Percentiles rank a stretch among this genome's conserved stretches.
These are phyloP conservation scores for Pituophis catenifer DNA, from an alignment of 2,113 vertebrate genomes.

Conservation along the genomic window DNA sequence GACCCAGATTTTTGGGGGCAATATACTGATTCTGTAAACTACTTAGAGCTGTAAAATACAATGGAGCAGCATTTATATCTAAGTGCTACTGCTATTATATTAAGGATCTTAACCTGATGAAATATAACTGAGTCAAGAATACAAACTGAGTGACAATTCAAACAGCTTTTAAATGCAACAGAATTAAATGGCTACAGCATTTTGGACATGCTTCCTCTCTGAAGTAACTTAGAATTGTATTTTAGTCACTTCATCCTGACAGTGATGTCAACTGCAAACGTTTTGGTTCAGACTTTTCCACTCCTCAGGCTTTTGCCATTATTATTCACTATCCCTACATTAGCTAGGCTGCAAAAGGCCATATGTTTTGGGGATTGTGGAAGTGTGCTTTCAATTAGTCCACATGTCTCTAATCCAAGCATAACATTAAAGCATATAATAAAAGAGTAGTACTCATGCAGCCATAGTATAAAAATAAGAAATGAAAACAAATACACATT, in stretches of 20 bases:
- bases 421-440: constrained; percentile 14
- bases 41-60: background rate
- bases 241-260: constrained; percentile 11
- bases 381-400: constrained; percentile 44
- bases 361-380: constrained; percentile 10
- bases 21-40: background rate
- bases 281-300: constrained; percentile 28
- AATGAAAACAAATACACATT: constrained; percentile 22
- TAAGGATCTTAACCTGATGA: background rate
- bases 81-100: background rate
- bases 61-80: background rate
- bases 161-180: background rate
- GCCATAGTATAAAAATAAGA: constrained; percentile 26
- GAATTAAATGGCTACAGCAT: constrained; percentile 6
- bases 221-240: constrained; percentile 15
- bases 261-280: constrained; percentile 24
- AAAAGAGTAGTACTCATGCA: constrained; percentile 22
- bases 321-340: constrained; percentile 26
- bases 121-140: background rate
- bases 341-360: constrained; percentile 35
- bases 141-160: constrained; percentile 2
- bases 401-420: constrained; percentile 24
- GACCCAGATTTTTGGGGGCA: background rate
- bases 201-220: background rate
- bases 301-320: constrained; percentile 7